Conservation (phyloP, 2,113 vertebrate genomes). For the Nesospiza acunhae region DNA sequence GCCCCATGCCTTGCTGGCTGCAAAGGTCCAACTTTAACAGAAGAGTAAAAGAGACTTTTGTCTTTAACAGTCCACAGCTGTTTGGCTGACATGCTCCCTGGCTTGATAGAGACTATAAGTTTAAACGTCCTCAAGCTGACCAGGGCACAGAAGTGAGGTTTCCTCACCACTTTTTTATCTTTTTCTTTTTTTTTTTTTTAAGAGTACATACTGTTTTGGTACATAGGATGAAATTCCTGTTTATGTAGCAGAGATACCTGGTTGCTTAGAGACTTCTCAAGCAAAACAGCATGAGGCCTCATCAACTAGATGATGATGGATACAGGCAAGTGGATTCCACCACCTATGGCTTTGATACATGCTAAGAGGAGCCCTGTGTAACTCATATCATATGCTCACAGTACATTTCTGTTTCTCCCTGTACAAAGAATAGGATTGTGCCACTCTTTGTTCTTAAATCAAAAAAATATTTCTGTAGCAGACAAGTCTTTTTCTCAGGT, state of each 20-base stretch:
- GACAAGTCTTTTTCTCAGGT: not conserved
- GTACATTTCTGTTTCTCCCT: not conserved
- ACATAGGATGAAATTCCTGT: not conserved
- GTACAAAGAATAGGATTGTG: not conserved
- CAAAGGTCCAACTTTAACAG: not conserved
- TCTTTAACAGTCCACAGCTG: not conserved
- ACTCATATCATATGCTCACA: fast-evolving
- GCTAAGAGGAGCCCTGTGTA: not conserved
- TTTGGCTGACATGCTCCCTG: not conserved
- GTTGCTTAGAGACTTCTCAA: not conserved
- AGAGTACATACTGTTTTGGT: not conserved
- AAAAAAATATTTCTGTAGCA: not conserved
- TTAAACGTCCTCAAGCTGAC: not conserved
- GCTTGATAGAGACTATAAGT: not conserved
- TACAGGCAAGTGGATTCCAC: not conserved
- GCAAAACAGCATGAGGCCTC: not conserved
- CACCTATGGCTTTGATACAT: not conserved
- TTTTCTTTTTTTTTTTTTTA: not conserved
- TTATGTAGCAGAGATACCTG: not conserved
- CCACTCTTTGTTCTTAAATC: not conserved
- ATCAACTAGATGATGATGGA: not conserved
- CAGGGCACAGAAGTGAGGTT: not conserved
- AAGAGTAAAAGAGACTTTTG: not conserved
- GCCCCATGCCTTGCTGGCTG: not conserved
- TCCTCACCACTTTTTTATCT: not conserved